These are phyloP conservation scores for Drosophila willistoni DNA, from an alignment of 1,140 invertebrate species.

Conservation along the genomic window DNA sequence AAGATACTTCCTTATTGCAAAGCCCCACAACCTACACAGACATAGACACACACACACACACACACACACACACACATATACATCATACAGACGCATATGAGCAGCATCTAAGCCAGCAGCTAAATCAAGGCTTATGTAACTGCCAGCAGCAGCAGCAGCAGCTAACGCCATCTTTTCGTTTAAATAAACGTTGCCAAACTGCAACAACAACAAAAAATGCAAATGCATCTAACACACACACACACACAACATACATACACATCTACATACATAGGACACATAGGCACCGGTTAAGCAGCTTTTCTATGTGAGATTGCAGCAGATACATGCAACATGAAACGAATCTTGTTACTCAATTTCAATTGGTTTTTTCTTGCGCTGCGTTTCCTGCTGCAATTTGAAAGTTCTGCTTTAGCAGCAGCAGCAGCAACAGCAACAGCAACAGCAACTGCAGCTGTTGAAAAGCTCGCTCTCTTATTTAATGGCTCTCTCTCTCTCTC, in stretches of 20 bases:
- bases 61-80: conserved; percentile 28
- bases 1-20: conserved; percentile 79
- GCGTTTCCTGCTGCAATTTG: conserved; percentile 27
- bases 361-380: conserved; percentile 66
- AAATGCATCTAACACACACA: conserved; percentile 73
- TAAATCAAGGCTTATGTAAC: conserved; percentile 80
- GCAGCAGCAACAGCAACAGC: conserved; percentile 8
- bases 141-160: conserved; percentile 29
- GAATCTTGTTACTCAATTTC: conserved; percentile 80
- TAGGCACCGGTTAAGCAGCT: conserved; percentile 67
- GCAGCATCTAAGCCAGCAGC: conserved; percentile 65
- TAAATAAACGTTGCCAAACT: conserved; percentile 64
- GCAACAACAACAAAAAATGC: conserved; percentile 55
- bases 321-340: conserved; percentile 61
- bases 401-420: conserved; percentile 19
- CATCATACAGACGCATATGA: conserved; percentile 10
- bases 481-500: not conserved
- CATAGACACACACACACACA: conserved; percentile 18
- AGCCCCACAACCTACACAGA: conserved; percentile 31
- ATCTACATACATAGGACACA: not conserved
- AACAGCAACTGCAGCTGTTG: conserved; percentile 44
- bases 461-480: conserved; percentile 59
- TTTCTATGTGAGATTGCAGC: conserved; percentile 56
- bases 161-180: conserved; percentile 56
- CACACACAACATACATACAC: not conserved